These are phyloP conservation scores for Megastigmus dorsalis DNA, from an alignment of 2,888 invertebrate species.

Conservation along the genomic window DNA sequence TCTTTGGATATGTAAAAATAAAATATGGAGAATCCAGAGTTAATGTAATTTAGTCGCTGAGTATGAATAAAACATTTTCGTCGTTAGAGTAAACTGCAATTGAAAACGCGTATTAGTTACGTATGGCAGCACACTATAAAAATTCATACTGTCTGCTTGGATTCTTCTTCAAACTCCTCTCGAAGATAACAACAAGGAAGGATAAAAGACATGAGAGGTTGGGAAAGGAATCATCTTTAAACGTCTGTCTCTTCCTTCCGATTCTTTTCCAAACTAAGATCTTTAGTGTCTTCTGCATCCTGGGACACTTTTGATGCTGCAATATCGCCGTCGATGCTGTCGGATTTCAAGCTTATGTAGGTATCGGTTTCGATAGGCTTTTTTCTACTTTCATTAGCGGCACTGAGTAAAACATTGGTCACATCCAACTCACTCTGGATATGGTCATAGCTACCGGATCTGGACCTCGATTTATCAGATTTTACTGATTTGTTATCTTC, in stretches of 20 bases:
- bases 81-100: constrained; percentile 40
- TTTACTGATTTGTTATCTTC: constrained; percentile 52
- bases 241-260: constrained; percentile 25
- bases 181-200: neutral
- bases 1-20: neutral
- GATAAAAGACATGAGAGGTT: neutral
- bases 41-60: constrained; percentile 18
- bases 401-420: constrained; percentile 23
- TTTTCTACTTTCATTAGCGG: neutral
- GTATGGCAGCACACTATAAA: constrained; percentile 56
- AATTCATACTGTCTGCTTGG: constrained; percentile 60
- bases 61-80: constrained; percentile 5
- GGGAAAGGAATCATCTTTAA: constrained; percentile 3
- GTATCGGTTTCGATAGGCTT: constrained; percentile 26
- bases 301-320: neutral
- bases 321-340: constrained; percentile 45
- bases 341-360: constrained; percentile 47
- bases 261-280: neutral
- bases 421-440: constrained; percentile 32
- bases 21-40: neutral
- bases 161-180: constrained; percentile 24
- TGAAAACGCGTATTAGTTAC: constrained; percentile 48
- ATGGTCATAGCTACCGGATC: constrained; percentile 62
- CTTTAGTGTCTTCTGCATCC: neutral
- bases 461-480: constrained; percentile 58